Conservation (phyloP, 2,888 invertebrate genomes). For the Subacronicta megacephala region DNA sequence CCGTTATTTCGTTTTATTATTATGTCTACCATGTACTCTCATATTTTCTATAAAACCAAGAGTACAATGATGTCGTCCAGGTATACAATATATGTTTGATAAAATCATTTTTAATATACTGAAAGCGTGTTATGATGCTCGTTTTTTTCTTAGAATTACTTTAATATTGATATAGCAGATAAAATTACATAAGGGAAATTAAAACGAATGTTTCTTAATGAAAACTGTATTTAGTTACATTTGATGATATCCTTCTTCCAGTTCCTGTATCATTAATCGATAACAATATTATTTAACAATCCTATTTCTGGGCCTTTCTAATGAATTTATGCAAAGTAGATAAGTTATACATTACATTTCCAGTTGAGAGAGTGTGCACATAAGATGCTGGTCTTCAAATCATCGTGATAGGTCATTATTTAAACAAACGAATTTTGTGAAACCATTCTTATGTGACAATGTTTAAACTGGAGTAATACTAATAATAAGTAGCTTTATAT, state of each 20-base stretch:
- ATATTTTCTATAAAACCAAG: not conserved
- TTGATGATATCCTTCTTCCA: constrained; percentile 9
- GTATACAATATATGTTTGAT: not conserved
- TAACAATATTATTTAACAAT: constrained; percentile 1
- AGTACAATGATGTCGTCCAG: constrained; percentile 14
- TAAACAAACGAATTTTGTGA: not conserved
- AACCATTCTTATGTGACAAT: constrained; percentile 4
- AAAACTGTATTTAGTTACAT: not conserved
- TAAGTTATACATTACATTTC: constrained; percentile 14
- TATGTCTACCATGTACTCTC: not conserved
- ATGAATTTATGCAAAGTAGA: constrained; percentile 39
- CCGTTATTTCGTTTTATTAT: constrained; percentile 1
- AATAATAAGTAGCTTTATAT: constrained; percentile 9
- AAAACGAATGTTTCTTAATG: not conserved
- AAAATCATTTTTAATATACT: not conserved
- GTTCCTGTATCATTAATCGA: constrained; percentile 12
- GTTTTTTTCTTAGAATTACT: too few relatives aligned
- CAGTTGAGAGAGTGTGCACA: constrained; percentile 8
- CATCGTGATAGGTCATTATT: too few relatives aligned
- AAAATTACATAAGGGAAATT: not conserved
- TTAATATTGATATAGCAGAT: too few relatives aligned
- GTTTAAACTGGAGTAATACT: constrained; percentile 11
- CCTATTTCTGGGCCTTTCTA: constrained; percentile 22
- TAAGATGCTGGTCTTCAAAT: not conserved
- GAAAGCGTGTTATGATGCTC: too few relatives aligned